phyloP scores from a whole-genome alignment of 2,113 vertebrate species.

The Columba janthina region DNA sequence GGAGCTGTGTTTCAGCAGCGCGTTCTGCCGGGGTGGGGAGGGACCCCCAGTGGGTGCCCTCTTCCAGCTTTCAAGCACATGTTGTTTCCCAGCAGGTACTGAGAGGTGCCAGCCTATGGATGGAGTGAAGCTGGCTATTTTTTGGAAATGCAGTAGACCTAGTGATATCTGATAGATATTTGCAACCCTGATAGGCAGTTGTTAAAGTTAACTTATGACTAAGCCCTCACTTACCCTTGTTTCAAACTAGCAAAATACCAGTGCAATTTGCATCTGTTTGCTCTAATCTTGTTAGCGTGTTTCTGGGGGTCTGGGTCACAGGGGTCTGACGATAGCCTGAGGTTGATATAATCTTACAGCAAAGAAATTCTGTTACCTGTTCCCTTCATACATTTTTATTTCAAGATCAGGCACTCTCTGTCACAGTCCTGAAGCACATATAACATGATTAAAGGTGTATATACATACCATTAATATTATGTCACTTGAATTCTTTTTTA shows the following conservation, averaged over 20 bases:
- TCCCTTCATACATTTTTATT: not conserved
- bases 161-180: not conserved
- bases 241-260: not conserved
- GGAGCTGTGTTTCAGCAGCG: rapidly evolving
- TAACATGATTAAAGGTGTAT: not conserved
- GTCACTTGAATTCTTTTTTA: not conserved
- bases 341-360: not conserved
- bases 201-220: not conserved
- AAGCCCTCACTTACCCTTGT: not conserved
- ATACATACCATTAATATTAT: not conserved
- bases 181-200: not conserved
- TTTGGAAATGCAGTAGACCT: not conserved
- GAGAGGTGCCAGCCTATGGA: not conserved
- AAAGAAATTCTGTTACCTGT: not conserved
- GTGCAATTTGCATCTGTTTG: not conserved
- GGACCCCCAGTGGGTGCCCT: not conserved
- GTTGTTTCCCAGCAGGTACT: not conserved
- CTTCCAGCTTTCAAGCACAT: not conserved
- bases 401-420: not conserved
- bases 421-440: not conserved
- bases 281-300: not conserved
- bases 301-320: not conserved
- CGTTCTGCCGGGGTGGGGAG: not conserved
- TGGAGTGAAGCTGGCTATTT: not conserved
- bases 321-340: not conserved